Evolutionary conservation across 2,113 vertebrate species (phyloP).

Genomic region (Alethe castanea): DNA sequence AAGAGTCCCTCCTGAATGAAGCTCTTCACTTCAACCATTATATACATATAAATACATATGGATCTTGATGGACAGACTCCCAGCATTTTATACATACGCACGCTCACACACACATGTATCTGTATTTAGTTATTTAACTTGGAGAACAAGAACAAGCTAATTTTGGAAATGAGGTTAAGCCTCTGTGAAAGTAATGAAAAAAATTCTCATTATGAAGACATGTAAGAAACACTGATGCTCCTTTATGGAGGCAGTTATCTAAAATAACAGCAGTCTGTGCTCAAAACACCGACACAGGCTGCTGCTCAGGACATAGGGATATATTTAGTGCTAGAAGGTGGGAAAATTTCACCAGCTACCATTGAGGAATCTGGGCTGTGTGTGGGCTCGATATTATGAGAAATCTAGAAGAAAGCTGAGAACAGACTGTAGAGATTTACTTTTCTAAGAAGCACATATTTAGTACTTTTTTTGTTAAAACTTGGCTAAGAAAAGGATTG

Average conservation of each 20-base stretch:
- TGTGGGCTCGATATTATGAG: slow-evolving; percentile 3
- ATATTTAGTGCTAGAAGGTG: slow-evolving; percentile 9
- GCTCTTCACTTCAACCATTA: neutral
- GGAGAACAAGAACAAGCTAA: neutral
- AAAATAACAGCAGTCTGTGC: slow-evolving; percentile 1
- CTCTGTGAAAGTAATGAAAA: neutral
- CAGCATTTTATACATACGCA: neutral
- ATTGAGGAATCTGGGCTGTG: slow-evolving; percentile 25
- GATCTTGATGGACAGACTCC: neutral
- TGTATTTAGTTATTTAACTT: neutral
- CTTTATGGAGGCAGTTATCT: neutral
- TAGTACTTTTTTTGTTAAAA: neutral
- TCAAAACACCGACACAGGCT: neutral
- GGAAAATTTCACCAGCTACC: slow-evolving; percentile 1
- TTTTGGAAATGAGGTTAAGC: slow-evolving; percentile 20
- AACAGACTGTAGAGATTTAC: neutral
- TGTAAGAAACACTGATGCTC: neutral
- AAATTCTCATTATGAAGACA: neutral
- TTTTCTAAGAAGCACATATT: neutral
- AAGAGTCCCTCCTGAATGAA: neutral
- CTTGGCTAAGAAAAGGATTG: neutral
- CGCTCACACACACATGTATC: neutral
- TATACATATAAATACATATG: neutral
- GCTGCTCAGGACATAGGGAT: neutral
- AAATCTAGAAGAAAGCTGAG: slow-evolving; percentile 16